Conservation (phyloP, 2,888 invertebrate species). For the Drosophila rellima region DNA sequence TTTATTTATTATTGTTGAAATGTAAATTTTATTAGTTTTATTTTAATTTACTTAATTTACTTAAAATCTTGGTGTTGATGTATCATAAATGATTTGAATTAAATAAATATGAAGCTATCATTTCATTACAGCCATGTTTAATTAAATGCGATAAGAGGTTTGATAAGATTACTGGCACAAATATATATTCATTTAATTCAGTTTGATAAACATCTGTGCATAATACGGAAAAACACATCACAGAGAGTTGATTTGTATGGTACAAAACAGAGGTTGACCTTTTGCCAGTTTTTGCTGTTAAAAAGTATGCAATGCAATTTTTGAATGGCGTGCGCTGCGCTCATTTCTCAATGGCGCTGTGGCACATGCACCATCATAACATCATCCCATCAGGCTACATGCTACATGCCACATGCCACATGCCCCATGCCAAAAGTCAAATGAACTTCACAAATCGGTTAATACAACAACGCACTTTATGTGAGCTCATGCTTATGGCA, state of each 20-base stretch:
- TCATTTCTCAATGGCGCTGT: conserved; percentile 28
- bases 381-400: background rate
- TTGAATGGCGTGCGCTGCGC: conserved; percentile 32
- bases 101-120: background rate
- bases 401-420: background rate
- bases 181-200: background rate
- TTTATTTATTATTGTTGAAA: too few species aligned
- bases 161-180: background rate
- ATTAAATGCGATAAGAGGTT: background rate
- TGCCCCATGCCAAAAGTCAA: conserved; percentile 42
- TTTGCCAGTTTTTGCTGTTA: background rate
- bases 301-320: conserved; percentile 8
- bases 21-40: too few species aligned
- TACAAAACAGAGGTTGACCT: conserved; percentile 3
- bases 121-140: background rate
- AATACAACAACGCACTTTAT: conserved; percentile 57
- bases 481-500: conserved; percentile 22
- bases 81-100: too few species aligned
- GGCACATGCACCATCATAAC: background rate
- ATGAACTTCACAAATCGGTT: conserved; percentile 58
- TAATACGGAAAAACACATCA: background rate
- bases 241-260: background rate
- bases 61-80: too few species aligned
- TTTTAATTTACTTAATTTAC: too few species aligned
- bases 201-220: background rate